Evolutionary conservation across 2,113 vertebrate genomes (phyloP), one percentile per base, ranked within the genome.

Genomic region (Plecturocebus donacophilus): DNA sequence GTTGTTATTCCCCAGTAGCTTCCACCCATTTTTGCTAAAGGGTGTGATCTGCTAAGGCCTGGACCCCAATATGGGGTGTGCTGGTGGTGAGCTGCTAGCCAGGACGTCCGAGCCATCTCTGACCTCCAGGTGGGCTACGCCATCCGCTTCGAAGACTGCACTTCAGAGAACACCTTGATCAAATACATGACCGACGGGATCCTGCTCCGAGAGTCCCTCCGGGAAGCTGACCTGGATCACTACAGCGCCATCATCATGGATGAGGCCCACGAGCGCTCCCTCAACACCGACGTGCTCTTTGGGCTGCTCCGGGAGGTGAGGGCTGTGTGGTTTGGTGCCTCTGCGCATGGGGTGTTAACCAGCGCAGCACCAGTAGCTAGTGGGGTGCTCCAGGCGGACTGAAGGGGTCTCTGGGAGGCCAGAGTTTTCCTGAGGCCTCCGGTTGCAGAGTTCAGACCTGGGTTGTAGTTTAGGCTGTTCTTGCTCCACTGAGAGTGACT

Each of bases 131-230:
- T 99, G 70, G 99, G 99, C 77, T 99, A 99, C 0, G 99, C 99
- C 45, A 99, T 99, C 95, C 99, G 99, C 66, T 99, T 99, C 93
- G 99, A 99, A 98, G 99, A 99, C 98, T 99, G 99, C 97, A 99
- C 99, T 0, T 99, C 99, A 0, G 99, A 99, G 98, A 99, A 99
- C 95, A 99, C 99, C 0, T 98, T 99, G 95, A 99, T 99, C 91
- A 99, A 99, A 91, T 99, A 99, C 98, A 99, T 99, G 99, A 99
- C 99, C 0, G 99, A 99, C 0, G 99, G 99, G 35, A 99, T 99
- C 98, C 98, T 99, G 84, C 99, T 99, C n/a, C 99, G 99, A 2
- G 99, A 99, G 98, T 99, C 99, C 0, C 98, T 99, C 97, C 99
- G 99, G 13, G 99, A 99, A 97, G 99, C 99, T 0, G 99, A 99